phyloP scores from a whole-genome alignment of 2,797 vertebrate species.

The Pristis pectinata region DNA sequence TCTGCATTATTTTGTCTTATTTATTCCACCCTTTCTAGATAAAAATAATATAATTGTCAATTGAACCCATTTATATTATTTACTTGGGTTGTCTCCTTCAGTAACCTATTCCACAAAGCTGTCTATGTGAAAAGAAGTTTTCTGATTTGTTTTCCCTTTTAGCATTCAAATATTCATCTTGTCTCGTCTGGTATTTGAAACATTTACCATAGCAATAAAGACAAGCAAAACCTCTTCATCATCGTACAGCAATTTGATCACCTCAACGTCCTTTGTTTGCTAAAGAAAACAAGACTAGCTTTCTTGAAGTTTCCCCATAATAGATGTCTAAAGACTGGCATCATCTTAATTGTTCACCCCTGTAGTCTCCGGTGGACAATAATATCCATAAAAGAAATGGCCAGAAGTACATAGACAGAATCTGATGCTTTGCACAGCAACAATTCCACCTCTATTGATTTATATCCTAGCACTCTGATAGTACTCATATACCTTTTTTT shows the following conservation, averaged over 20 bases:
- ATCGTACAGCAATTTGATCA: not conserved
- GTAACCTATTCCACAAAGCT: not conserved
- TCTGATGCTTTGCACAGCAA: not conserved
- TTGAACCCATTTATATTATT: constrained; percentile 7
- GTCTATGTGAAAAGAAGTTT: not conserved
- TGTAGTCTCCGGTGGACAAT: not conserved
- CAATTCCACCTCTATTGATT: constrained; percentile 24
- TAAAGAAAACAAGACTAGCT: not conserved
- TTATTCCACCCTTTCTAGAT: not conserved
- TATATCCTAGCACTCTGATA: not conserved
- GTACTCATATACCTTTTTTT: not conserved
- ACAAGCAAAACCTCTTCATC: not conserved
- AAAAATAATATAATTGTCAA: not conserved
- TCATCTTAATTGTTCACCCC: constrained; percentile 14
- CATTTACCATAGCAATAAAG: not conserved
- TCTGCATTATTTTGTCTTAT: not conserved
- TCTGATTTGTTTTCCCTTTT: constrained; percentile 2
- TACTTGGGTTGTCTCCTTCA: not conserved
- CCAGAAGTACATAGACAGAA: not conserved
- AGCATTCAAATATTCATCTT: not conserved
- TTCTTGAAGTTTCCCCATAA: not conserved
- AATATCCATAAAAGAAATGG: not conserved
- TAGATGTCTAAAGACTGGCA: not conserved
- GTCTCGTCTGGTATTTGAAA: not conserved
- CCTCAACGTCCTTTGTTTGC: not conserved